Base-by-base conservation (phyloP, 2,113 vertebrate genomes). In the Pygathrix nemaeus region DNA sequence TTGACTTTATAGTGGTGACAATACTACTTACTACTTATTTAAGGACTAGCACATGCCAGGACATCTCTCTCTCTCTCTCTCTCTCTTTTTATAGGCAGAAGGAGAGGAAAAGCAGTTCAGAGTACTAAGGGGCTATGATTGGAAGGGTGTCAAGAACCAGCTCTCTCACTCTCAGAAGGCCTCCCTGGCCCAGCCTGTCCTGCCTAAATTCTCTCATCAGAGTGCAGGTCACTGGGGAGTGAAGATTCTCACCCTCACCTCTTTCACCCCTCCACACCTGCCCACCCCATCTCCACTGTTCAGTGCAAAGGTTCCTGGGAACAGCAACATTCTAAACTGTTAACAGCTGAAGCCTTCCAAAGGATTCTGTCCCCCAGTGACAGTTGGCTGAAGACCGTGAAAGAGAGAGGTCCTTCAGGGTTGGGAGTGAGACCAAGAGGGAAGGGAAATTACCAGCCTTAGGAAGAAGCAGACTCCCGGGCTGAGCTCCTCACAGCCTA, bases 321-420 rank as follows among this genome's bases (percentile, higher is more conserved):
- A 61, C 23, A 52, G 30, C 70, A 86, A 90, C 81, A 95, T 97
- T 98, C 97, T 98, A 98, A 98, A 64, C 98, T 76, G 97, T 98
- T 98, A 98, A 97, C 97, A 88, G 97, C 70, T 66, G 27, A 97
- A 86, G 55, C 13, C 61, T 90, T 70, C 75, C 80, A 94, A 82
- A 90, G 64, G 40, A 76, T 83, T 89, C 93, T 84, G 40, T 66
- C 16, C 75, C 61, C 32, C 4, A 70, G 83, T 88, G 95, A 90
- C 96, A 98, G 96, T 97, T 98, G 94, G 70, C 70, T 96, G 35
- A 95, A 90, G 95, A 68, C 55, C 72, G 70, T 75, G 64, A 57
- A 48, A 52, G 55, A 75, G 96, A 87, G 45, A 81, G 64, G 43
- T 86, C 83, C 59, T 88, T 76, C 13, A 64, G 82, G n/a, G n/a